Evolutionary conservation across 1,140 invertebrate genomes (phyloP), one percentile per base, ranked within the genome.

Genomic region (Latrodectus geometricus): DNA sequence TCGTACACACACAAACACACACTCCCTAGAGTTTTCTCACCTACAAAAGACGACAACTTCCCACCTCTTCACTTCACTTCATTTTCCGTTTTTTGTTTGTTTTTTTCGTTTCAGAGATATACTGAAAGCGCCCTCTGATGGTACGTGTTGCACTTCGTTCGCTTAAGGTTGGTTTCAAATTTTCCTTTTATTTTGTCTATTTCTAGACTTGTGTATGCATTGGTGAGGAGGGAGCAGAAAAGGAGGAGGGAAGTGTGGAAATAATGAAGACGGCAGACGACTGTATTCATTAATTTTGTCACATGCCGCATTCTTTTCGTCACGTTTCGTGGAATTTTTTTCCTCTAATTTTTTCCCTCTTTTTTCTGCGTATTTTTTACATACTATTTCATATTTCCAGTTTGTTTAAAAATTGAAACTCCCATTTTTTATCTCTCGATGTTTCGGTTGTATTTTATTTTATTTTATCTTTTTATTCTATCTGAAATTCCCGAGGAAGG

Each of bases 281-380:
- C 56, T 76, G 82, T 69, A 56, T 84, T 84, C 82, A 84, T 84
- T 84, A 84, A 84, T 84, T 84, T 84, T 84, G 82, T 84, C 82
- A 84, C 82, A 84, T 84, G 48, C 54, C 50, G 21, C 74, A 56
- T 76, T 52, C 52, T 76, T 76, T 76, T 35, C 15, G 17, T 23
- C 17, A 20, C 49, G n/a, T 23, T 76, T 35, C 35, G 35, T 17
- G 54, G 54, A 61, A 7, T 65, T 65, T 65, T 35, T 74, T 20
- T 5, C 20, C 14, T 9, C 17, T 21, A 23, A 56, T 76, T 76
- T 61, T 76, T 15, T 8, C 68, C 21, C 12, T 8, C 17, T 69
- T 11, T 35, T 35, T 35, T 35, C 35, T 35, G 35, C 35, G 35
- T 35, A 35, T 35, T 35, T 69, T 15, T 21, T 69, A 69, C n/a